These are phyloP conservation scores for Chaenocephalus aceratus DNA, from an alignment of 2,113 vertebrate genomes.

Conservation along the genomic window DNA sequence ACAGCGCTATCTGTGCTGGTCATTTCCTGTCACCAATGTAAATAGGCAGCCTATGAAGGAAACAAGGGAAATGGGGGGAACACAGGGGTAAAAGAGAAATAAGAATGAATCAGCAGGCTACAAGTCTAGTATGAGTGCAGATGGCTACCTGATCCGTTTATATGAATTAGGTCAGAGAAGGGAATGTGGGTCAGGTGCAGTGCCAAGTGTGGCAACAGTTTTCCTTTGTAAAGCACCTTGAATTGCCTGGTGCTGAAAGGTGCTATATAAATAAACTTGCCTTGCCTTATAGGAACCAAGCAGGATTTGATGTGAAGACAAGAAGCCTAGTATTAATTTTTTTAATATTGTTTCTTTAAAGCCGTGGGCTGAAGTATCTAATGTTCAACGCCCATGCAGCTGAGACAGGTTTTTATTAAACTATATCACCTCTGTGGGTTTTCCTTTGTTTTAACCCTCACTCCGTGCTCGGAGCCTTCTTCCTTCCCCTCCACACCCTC, in stretches of 20 bases:
- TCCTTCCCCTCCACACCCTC: conserved; percentile 67
- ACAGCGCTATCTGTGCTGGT: conserved; percentile 67
- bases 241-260: too few relatives aligned
- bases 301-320: not conserved
- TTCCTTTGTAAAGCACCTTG: conserved; percentile 12
- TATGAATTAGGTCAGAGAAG: conserved; percentile 17
- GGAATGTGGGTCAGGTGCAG: conserved; percentile 45
- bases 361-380: not conserved
- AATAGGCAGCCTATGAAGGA: conserved; percentile 71
- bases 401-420: not conserved
- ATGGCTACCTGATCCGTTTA: conserved; percentile 43
- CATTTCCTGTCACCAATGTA: conserved; percentile 76
- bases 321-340: conserved; percentile 13
- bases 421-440: conserved; percentile 36
- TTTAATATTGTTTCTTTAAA: conserved; percentile 6
- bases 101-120: conserved; percentile 66
- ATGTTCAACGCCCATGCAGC: conserved; percentile 14
- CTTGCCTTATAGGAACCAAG: conserved; percentile 15
- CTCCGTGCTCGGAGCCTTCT: conserved; percentile 40
- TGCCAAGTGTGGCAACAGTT: conserved; percentile 51
- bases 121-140: conserved; percentile 15
- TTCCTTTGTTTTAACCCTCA: conserved; percentile 56
- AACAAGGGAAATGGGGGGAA: conserved; percentile 57
- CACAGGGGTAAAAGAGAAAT: conserved; percentile 29
- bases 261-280: too few relatives aligned